Evolutionary conservation across 1,140 invertebrate genomes (phyloP).

Genomic region (Plutomurus gul): DNA sequence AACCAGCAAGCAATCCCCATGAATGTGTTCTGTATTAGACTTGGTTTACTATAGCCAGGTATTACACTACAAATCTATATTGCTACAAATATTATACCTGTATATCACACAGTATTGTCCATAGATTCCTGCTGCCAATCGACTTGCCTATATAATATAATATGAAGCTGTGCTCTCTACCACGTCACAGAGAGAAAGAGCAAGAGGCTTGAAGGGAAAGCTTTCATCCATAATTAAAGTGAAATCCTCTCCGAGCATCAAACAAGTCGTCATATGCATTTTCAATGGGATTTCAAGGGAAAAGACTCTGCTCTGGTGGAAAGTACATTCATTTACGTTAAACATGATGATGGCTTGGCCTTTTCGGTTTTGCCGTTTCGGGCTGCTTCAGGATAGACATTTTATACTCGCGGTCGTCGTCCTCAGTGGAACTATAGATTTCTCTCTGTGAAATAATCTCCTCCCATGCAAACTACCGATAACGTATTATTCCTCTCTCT

Average conservation of each 20-base stretch:
- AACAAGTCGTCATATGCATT: neutral
- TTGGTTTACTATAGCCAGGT: neutral
- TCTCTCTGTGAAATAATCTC: too few relatives aligned
- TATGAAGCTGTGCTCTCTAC: too few relatives aligned
- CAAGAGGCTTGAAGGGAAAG: neutral
- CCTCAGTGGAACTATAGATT: too few relatives aligned
- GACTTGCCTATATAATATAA: too few relatives aligned
- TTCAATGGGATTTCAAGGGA: too few relatives aligned
- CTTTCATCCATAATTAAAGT: slow-evolving; percentile 3
- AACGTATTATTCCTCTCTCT: too few relatives aligned
- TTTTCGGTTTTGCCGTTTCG: neutral
- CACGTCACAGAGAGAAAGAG: too few relatives aligned
- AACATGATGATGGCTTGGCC: too few relatives aligned
- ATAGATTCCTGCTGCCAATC: too few relatives aligned
- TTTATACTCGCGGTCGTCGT: neutral
- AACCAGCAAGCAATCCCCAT: neutral
- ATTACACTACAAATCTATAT: neutral
- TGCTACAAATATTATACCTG: neutral
- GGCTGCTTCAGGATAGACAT: neutral
- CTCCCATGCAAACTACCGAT: too few relatives aligned
- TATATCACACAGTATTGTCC: neutral
- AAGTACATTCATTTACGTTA: too few relatives aligned
- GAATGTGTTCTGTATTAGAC: neutral
- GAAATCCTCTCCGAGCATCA: slow-evolving; percentile 10
- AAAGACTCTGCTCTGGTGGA: neutral